These are phyloP conservation scores for Leucoraja erinaceus DNA, from an alignment of 2,113 vertebrate genomes.

Conservation along the genomic window DNA sequence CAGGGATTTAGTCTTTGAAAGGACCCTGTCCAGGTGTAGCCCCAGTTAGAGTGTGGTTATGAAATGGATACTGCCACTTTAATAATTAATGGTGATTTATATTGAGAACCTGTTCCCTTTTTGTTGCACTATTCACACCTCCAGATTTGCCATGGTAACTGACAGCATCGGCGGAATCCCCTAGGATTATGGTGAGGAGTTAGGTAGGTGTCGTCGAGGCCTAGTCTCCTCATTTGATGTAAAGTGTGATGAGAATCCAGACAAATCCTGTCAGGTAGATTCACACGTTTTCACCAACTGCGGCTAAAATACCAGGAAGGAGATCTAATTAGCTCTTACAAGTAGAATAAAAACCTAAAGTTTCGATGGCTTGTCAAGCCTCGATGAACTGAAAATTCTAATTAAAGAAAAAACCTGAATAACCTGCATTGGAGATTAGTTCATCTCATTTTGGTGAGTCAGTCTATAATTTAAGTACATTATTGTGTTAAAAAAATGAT, in stretches of 20 bases:
- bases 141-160: constrained; percentile 32
- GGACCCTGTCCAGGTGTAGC: constrained; percentile 2
- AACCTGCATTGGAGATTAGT: constrained; percentile 21
- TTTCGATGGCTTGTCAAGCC: constrained; percentile 35
- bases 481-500: constrained; percentile 5
- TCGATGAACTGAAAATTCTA: constrained; percentile 32
- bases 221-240: not conserved
- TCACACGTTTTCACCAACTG: constrained; percentile 56
- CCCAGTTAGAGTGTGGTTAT: not conserved
- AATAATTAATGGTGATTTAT: constrained; percentile 29
- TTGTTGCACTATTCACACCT: not conserved
- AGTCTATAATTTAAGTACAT: not conserved
- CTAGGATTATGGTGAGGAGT: not conserved
- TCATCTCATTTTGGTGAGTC: constrained; percentile 8
- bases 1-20: constrained; percentile 6
- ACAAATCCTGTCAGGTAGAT: constrained; percentile 52
- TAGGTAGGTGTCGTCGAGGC: not conserved
- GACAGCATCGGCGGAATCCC: not conserved
- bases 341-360: constrained; percentile 37
- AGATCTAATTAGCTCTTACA: constrained; percentile 52
- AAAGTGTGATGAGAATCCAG: constrained; percentile 45
- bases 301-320: constrained; percentile 47
- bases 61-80: constrained; percentile 21
- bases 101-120: constrained; percentile 28
- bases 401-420: constrained; percentile 19